A percentile compares a stretch with the other conserved stretches of the same genome.
These are phyloP conservation scores for Eonycteris spelaea DNA, from an alignment of 2,113 vertebrate genomes.

Conservation along the genomic window DNA sequence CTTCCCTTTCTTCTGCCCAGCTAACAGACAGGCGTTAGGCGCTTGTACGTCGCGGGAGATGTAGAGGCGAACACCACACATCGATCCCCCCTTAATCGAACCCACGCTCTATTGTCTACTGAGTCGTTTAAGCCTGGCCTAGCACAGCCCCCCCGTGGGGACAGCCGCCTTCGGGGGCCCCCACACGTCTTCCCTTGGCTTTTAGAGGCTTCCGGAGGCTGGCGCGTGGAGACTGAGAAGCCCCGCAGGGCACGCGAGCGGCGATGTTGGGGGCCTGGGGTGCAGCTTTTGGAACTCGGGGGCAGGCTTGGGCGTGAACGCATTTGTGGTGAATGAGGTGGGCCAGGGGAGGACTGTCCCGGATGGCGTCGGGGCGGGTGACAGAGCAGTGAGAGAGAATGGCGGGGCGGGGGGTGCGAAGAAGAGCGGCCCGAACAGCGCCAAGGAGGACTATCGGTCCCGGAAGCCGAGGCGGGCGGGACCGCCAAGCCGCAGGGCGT, in stretches of 20 bases:
- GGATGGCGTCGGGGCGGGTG: not conserved
- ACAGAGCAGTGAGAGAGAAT: not conserved
- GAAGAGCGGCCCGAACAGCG: not conserved
- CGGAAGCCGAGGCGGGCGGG: not conserved
- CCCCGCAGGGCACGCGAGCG: not conserved
- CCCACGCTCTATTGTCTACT: not conserved
- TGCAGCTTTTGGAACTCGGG: not conserved
- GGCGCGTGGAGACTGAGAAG: not conserved
- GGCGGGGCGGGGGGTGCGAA: not conserved
- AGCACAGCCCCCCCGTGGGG: not conserved
- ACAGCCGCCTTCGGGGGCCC: not conserved
- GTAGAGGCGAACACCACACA: no score
- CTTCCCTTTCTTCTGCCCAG: not conserved
- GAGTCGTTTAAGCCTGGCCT: not conserved
- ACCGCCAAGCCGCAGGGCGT: fast-evolving
- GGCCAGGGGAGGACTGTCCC: not conserved
- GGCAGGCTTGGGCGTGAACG: not conserved
- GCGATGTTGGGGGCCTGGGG: not conserved
- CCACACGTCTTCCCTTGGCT: not conserved
- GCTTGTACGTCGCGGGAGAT: not conserved
- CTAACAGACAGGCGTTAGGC: not conserved
- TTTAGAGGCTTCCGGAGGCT: not conserved
- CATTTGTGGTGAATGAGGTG: not conserved
- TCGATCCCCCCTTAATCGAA: not conserved
- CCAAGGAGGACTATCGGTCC: not conserved